Evolutionary conservation across 2,797 vertebrate species (phyloP).

Genomic region (Trichosurus vulpecula): DNA sequence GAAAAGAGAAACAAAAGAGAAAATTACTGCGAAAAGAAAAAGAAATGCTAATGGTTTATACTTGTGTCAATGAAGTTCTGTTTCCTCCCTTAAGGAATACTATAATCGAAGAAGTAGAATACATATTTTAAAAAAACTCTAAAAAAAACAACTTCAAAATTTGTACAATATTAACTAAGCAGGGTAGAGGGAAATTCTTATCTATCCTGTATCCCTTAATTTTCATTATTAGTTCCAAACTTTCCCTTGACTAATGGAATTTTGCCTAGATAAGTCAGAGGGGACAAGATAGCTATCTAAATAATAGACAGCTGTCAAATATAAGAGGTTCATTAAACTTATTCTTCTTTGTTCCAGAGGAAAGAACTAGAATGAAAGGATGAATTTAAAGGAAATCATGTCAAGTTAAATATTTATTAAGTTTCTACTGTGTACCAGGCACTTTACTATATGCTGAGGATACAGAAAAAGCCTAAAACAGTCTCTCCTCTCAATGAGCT

Average conservation of each 20-base stretch:
- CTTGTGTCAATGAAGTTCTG: slow-evolving; percentile 15
- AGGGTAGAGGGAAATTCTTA: neutral
- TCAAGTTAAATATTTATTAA: neutral
- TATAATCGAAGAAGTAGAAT: neutral
- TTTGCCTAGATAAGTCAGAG: neutral
- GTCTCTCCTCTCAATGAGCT: neutral
- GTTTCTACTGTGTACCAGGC: neutral
- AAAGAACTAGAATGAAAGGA: neutral
- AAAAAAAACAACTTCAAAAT: neutral
- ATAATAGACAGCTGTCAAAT: neutral
- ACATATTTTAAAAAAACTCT: neutral
- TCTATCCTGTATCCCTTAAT: neutral
- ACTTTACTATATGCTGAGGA: neutral
- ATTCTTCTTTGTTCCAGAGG: neutral
- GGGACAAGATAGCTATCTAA: neutral
- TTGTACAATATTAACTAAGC: neutral
- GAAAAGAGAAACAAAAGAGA: neutral
- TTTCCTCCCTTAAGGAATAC: neutral
- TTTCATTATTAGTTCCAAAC: neutral
- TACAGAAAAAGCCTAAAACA: neutral
- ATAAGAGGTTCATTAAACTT: neutral
- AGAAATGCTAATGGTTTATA: neutral
- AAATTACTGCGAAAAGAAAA: neutral
- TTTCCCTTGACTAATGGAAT: neutral
- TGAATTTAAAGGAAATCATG: neutral